Evolutionary conservation across 2,113 vertebrate genomes (phyloP).

Genomic region (Struthio camelus): DNA sequence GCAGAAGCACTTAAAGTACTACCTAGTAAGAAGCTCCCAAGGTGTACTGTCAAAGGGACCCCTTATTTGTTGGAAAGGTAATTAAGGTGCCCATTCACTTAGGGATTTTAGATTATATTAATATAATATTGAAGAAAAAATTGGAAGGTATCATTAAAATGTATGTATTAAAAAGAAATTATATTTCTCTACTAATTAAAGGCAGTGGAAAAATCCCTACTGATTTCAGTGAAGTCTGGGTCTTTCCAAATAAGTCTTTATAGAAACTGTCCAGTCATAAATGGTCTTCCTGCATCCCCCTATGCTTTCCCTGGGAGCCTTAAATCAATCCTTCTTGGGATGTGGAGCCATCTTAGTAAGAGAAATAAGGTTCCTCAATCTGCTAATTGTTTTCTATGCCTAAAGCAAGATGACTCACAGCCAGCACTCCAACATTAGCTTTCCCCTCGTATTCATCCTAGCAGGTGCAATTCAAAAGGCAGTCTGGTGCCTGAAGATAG

Average conservation of each 20-base stretch:
- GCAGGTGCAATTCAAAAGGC: not conserved
- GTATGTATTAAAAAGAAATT: not conserved
- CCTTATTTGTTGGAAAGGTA: constrained; percentile 99
- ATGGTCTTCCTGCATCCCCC: not conserved
- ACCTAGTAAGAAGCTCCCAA: constrained; percentile 95
- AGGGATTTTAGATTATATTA: not conserved
- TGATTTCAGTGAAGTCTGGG: not conserved
- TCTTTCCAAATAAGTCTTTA: not conserved
- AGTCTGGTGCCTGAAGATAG: not conserved
- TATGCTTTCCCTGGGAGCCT: not conserved
- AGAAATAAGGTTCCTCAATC: not conserved
- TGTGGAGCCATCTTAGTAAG: not conserved
- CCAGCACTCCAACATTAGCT: not conserved
- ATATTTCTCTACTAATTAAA: not conserved
- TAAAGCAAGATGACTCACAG: constrained; percentile 6
- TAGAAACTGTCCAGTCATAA: not conserved
- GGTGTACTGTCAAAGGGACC: constrained; percentile 95
- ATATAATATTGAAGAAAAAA: not conserved
- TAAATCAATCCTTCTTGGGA: not conserved
- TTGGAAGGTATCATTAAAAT: not conserved
- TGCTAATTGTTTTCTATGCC: not conserved
- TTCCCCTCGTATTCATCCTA: not conserved
- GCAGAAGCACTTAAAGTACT: constrained; percentile 99
- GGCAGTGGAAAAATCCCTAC: not conserved
- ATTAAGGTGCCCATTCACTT: not conserved